Evolutionary conservation across 2,797 vertebrate genomes (phyloP).

Genomic region (Eremophila alpestris): DNA sequence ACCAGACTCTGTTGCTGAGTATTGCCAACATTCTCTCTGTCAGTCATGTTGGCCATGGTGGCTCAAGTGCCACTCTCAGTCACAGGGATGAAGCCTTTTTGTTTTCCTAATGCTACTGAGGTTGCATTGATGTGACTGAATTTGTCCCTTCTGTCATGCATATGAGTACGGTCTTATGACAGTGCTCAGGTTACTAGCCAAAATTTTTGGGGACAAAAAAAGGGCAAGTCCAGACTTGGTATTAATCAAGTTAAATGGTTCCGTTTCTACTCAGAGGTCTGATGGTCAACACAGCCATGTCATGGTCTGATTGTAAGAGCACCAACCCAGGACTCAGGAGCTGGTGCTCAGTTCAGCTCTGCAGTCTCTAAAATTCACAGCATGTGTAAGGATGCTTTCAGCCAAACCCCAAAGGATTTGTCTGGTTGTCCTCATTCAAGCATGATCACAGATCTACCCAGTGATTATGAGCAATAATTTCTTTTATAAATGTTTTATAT

Average conservation of each 20-base stretch:
- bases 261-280: background rate
- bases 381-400: background rate
- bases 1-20: background rate
- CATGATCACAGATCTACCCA: background rate
- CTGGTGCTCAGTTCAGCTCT: background rate
- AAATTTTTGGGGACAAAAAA: background rate
- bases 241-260: background rate
- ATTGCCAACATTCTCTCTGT: background rate
- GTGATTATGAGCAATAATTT: background rate
- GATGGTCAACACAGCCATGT: background rate
- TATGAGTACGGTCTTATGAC: background rate
- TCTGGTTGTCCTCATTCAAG: background rate
- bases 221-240: background rate
- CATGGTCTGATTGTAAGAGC: background rate
- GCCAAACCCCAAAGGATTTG: background rate
- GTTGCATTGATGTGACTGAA: background rate
- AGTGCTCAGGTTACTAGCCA: background rate
- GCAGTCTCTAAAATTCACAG: background rate
- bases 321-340: rapidly evolving
- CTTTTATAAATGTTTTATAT: background rate
- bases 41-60: background rate
- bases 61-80: background rate
- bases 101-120: background rate
- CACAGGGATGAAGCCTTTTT: background rate
- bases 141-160: background rate